These are phyloP conservation scores for Euura saliciscinereae DNA, from an alignment of 1,140 invertebrate genomes.

Conservation along the genomic window DNA sequence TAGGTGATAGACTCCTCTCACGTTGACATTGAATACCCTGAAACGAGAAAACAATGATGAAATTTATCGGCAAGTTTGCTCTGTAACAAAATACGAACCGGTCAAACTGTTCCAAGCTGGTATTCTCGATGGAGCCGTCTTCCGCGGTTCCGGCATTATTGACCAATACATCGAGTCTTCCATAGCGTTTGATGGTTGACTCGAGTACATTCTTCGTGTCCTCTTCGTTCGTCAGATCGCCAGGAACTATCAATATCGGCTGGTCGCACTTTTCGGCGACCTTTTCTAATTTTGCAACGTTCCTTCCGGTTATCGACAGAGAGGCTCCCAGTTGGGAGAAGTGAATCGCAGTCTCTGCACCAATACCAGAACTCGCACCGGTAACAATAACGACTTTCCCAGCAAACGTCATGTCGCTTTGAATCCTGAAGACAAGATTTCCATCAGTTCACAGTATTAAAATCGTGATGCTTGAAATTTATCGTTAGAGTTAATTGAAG, in stretches of 20 bases:
- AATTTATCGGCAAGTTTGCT: not conserved
- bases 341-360: conserved; percentile 76
- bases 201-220: conserved; percentile 77
- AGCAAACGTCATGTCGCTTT: conserved; percentile 62
- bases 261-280: conserved; percentile 67
- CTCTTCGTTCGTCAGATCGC: conserved; percentile 77
- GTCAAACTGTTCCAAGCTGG: conserved; percentile 83
- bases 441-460: too few relatives aligned
- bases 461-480: not conserved
- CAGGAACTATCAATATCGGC: conserved; percentile 60
- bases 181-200: conserved; percentile 71
- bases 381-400: conserved; percentile 74
- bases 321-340: conserved; percentile 76
- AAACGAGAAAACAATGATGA: conserved; percentile 22
- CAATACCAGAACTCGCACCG: conserved; percentile 88
- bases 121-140: conserved; percentile 82
- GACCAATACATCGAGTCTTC: conserved; percentile 77
- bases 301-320: conserved; percentile 74
- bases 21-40: conserved; percentile 82
- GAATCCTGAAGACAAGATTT: too few relatives aligned
- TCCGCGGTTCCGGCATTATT: conserved; percentile 90
- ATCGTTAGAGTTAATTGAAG: not conserved
- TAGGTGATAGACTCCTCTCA: conserved; percentile 82
- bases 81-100: conserved; percentile 36
- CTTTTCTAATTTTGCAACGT: conserved; percentile 69